phyloP scores from a whole-genome alignment of 2,797 vertebrate species.

The Euthynnus affinis region DNA sequence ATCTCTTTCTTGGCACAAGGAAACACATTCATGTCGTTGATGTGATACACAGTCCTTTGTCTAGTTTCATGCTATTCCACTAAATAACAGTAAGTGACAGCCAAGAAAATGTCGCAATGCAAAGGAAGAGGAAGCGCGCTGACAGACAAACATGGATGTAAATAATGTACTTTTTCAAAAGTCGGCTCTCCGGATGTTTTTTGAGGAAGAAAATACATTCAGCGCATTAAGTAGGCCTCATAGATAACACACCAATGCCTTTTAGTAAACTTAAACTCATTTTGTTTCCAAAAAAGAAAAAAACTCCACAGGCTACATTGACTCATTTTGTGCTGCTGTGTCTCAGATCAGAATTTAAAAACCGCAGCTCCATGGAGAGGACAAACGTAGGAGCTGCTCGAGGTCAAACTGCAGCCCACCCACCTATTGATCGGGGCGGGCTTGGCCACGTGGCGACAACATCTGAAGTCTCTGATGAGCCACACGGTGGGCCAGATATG shows the following conservation, averaged over 20 bases:
- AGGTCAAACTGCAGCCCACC: constrained; percentile 71
- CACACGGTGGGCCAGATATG: constrained; percentile 44
- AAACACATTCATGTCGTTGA: neutral
- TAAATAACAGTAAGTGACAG: neutral
- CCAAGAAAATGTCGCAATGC: neutral
- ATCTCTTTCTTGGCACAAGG: neutral
- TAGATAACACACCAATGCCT: neutral
- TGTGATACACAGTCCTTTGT: neutral
- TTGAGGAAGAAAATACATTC: no score
- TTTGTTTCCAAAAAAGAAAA: neutral
- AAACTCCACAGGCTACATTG: neutral
- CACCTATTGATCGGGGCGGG: constrained; percentile 66
- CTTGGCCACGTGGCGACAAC: constrained; percentile 29
- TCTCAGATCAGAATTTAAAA: constrained; percentile 1
- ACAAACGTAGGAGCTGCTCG: constrained; percentile 44
- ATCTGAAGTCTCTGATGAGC: constrained; percentile 46
- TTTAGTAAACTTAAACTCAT: neutral
- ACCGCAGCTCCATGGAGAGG: constrained; percentile 23
- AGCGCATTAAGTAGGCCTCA: neutral
- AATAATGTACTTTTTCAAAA: neutral
- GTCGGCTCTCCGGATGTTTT: no score
- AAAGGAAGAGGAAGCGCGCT: no score
- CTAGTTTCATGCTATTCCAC: neutral
- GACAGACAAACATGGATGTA: constrained; percentile 10
- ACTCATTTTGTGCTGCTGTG: neutral